Base-by-base conservation (phyloP, 2,797 vertebrate species). In the Urosaurus nigricauda region DNA sequence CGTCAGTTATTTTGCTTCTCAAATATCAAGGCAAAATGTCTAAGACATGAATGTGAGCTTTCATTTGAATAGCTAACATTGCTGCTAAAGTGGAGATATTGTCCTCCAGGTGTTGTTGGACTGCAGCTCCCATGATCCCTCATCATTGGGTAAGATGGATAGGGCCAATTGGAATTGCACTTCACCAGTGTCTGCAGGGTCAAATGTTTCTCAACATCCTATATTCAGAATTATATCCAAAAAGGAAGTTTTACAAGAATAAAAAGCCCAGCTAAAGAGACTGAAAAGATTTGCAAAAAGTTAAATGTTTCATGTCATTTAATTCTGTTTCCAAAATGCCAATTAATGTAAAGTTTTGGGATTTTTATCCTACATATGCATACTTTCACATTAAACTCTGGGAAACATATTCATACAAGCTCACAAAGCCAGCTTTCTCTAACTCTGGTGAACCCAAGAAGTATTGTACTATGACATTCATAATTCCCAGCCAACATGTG, bases 401-500 rank as follows among this genome's bases (percentile, higher is more conserved):
- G 79, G 94, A 94, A 94, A 94, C 90, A 92, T 91, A 93, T 89
- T 93, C 92, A 88, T 91, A 92, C 90, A 94, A 90, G 92, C 79
- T 91, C 77, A 87, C 89, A 29, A 83, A 65, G n/a, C 92, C 84
- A 94, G 90, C 83, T 0, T 87, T 84, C 47, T 43, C 32, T 47
- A 71, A 84, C n/a, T 26, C 47, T 84, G 43, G 17, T 75, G 40
- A 2, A 43, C 9, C 12, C 40, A 24, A 77, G 40, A 77, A 26
- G 4, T 29, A 77, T 47, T 47, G 40, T 47, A 47, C 9, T 77
- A 77, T 12, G 17, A 47, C 11, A 21, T 24, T 12, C 40, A 77
- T 24, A 1, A 77, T 77, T 1, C 74, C 11, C 21, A 29, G 37
- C 11, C 74, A 77, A 24, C 7, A 77, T 12, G 13, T 43, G 40